Percentiles rank a stretch among this genome's conserved stretches.
These are phyloP conservation scores for Thryonomys swinderianus DNA, from an alignment of 2,113 vertebrate species.

Conservation along the genomic window DNA sequence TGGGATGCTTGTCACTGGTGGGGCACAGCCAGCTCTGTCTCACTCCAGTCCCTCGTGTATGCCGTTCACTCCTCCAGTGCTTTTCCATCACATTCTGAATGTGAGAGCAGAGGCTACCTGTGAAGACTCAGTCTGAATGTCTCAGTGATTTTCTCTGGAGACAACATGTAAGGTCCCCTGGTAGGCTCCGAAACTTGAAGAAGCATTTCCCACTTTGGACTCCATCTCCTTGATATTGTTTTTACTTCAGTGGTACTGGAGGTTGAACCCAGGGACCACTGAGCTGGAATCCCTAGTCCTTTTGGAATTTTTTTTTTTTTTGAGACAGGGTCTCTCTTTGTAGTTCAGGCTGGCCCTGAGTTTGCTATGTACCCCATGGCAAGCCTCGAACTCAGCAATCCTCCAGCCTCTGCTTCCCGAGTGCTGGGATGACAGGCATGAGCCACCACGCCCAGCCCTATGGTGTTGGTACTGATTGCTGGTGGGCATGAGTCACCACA, in stretches of 20 bases:
- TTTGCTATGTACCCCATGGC: too few relatives aligned
- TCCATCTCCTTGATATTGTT: not conserved
- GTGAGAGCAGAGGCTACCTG: not conserved
- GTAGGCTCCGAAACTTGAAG: not conserved
- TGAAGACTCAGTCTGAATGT: not conserved
- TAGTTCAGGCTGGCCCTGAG: too few relatives aligned
- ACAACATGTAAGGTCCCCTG: not conserved
- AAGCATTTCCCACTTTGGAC: not conserved
- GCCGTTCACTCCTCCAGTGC: not conserved
- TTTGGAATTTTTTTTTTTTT: not conserved
- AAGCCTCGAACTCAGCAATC: too few relatives aligned
- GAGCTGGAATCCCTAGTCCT: not conserved
- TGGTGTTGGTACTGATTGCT: too few relatives aligned
- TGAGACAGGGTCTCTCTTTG: not conserved
- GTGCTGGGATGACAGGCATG: too few relatives aligned
- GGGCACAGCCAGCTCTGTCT: not conserved
- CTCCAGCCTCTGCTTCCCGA: too few relatives aligned
- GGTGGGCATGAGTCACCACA: too few relatives aligned
- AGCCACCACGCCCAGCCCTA: too few relatives aligned
- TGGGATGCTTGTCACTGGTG: not conserved
- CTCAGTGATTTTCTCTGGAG: not conserved
- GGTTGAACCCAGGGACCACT: not conserved
- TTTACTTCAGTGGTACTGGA: not conserved
- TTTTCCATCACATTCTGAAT: not conserved
- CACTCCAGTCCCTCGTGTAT: not conserved